Conservation (phyloP, 1,140 invertebrate species). For the Bathynomus jamesi region DNA sequence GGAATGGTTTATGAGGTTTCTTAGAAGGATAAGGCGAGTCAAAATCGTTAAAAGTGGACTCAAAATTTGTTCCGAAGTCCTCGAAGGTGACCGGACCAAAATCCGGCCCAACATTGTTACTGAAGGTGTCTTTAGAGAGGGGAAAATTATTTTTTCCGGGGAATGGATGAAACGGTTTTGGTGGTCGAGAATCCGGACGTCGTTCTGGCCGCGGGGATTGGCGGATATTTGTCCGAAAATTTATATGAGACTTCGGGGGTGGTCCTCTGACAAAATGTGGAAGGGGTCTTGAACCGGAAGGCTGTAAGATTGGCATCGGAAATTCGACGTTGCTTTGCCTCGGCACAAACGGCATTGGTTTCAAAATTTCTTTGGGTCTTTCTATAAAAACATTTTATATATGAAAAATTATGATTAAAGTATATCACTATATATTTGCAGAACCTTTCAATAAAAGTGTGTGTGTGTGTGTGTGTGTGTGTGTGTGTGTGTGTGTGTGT, state of each 20-base stretch:
- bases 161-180: background rate
- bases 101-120: constrained; percentile 31
- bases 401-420: too few species aligned
- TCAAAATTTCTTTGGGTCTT: constrained; percentile 15
- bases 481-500: too few species aligned
- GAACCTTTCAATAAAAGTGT: too few species aligned
- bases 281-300: background rate
- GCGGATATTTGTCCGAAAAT: background rate
- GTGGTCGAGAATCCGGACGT: background rate
- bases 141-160: constrained; percentile 3
- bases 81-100: constrained; percentile 32
- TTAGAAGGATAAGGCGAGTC: background rate
- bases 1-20: background rate
- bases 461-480: too few species aligned
- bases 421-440: too few species aligned
- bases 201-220: background rate
- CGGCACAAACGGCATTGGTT: constrained; percentile 27
- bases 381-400: background rate
- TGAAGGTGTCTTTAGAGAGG: constrained; percentile 17
- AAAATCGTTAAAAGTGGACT: background rate
- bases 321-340: constrained; percentile 24
- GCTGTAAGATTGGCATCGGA: constrained; percentile 2
- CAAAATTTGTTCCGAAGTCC: constrained; percentile 17
- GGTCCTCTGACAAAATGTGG: background rate
- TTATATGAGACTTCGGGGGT: background rate